Evolutionary conservation across 2,888 invertebrate species (phyloP).

Genomic region (Drosophila conformis): DNA sequence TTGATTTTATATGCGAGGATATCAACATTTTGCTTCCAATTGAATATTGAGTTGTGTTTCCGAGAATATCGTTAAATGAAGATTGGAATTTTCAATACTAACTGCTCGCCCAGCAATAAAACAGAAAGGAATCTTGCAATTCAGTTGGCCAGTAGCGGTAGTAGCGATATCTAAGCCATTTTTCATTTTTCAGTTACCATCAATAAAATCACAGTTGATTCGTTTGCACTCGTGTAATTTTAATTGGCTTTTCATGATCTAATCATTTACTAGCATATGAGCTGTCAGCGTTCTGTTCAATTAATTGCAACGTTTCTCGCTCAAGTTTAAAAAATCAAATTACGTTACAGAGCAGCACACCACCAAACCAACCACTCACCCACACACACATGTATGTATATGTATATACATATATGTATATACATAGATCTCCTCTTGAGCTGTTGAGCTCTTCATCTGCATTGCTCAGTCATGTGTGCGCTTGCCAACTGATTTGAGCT

Average conservation of each 20-base stretch:
- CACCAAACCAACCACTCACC: constrained; percentile 5
- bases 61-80: too few relatives aligned
- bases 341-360: constrained; percentile 9
- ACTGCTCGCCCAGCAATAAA: not conserved
- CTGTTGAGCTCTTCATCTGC: constrained; percentile 59
- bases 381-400: not conserved
- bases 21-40: not conserved
- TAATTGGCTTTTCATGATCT: constrained; percentile 47
- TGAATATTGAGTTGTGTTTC: not conserved
- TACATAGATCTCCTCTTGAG: constrained; percentile 29
- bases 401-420: not conserved
- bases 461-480: constrained; percentile 74
- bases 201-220: constrained; percentile 9
- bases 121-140: not conserved
- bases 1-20: not conserved
- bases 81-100: too few relatives aligned
- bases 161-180: not conserved
- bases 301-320: constrained; percentile 32
- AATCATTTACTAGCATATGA: constrained; percentile 41
- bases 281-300: constrained; percentile 32
- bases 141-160: not conserved
- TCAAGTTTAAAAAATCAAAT: constrained; percentile 40
- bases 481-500: constrained; percentile 73
- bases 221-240: constrained; percentile 14
- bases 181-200: not conserved